These are phyloP conservation scores for Drosophila azteca DNA, from an alignment of 1,140 invertebrate species.

Conservation along the genomic window DNA sequence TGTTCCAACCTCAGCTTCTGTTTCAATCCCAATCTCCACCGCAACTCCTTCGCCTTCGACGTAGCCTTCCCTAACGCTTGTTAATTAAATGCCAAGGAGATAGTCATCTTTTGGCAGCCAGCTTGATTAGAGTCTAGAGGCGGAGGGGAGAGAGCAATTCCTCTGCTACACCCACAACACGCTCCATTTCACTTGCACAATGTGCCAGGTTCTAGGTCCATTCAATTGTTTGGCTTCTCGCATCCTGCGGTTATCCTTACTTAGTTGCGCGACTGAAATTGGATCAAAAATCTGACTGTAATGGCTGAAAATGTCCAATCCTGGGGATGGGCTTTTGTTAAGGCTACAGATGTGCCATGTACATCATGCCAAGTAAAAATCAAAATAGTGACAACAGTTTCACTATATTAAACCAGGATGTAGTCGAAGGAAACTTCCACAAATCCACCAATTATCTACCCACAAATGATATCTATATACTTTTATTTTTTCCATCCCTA, in stretches of 20 bases:
- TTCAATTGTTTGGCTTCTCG: constrained; percentile 21
- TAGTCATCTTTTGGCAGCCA: constrained; percentile 45
- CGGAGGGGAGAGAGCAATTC: not conserved
- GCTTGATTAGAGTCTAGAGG: constrained; percentile 46
- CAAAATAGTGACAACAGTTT: too few species aligned
- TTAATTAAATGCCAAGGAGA: constrained; percentile 69
- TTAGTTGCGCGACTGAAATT: constrained; percentile 8
- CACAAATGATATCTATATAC: too few species aligned
- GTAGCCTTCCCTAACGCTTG: constrained; percentile 5
- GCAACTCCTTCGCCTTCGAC: constrained; percentile 1
- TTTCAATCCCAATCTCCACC: not conserved
- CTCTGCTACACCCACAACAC: not conserved
- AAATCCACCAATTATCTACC: too few species aligned
- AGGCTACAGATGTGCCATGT: too few species aligned
- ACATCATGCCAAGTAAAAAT: too few species aligned
- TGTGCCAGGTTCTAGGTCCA: constrained; percentile 7
- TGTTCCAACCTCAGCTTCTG: not conserved
- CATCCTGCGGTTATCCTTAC: constrained; percentile 9
- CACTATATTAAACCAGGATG: too few species aligned
- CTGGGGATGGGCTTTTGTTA: not conserved
- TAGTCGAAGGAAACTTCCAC: too few species aligned
- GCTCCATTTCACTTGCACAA: constrained; percentile 44
- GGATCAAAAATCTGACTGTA: constrained; percentile 28
- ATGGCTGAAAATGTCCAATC: constrained; percentile 10
- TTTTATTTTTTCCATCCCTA: too few species aligned